A percentile compares a stretch with the other conserved stretches of the same genome.
Conservation (phyloP, 2,888 invertebrate genomes). For the Pheosia tremula region DNA sequence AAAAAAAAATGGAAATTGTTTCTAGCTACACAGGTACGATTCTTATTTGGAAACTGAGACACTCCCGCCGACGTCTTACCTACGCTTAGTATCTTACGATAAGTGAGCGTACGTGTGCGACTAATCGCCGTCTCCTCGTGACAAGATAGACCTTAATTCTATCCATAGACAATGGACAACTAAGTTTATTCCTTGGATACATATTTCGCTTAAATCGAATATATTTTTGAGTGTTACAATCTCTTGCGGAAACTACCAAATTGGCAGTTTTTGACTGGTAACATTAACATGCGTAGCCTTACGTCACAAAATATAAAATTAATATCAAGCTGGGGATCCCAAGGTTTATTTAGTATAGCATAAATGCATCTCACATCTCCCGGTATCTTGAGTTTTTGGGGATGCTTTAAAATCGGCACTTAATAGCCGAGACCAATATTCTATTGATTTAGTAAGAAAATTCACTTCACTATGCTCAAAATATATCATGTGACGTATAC, state of each 20-base stretch:
- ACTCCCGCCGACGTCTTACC: slow-evolving; percentile 71
- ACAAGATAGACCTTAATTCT: slow-evolving; percentile 54
- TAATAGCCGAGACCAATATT: too few species aligned
- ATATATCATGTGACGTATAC: slow-evolving; percentile 10
- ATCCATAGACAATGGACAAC: slow-evolving; percentile 70
- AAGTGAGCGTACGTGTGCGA: slow-evolving; percentile 52
- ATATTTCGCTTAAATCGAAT: slow-evolving; percentile 74
- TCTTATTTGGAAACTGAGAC: slow-evolving; percentile 61
- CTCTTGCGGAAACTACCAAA: slow-evolving; percentile 44
- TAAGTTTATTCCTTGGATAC: slow-evolving; percentile 67
- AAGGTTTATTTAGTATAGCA: too few species aligned
- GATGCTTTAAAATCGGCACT: too few species aligned
- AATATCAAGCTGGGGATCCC: slow-evolving; percentile 9
- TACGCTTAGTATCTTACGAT: slow-evolving; percentile 66
- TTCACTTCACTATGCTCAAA: too few species aligned
- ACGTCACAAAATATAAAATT: slow-evolving; percentile 10
- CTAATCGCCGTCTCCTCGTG: slow-evolving; percentile 37
- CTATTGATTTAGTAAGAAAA: too few species aligned
- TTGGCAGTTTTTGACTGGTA: slow-evolving; percentile 37
- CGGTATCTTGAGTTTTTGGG: too few species aligned
- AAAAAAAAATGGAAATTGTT: slow-evolving; percentile 69
- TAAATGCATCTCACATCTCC: too few species aligned
- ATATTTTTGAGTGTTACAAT: slow-evolving; percentile 33
- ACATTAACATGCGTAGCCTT: slow-evolving; percentile 34
- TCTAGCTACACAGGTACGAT: slow-evolving; percentile 83